phyloP scores from a whole-genome alignment of 2,113 vertebrate species.

The Mus pahari region DNA sequence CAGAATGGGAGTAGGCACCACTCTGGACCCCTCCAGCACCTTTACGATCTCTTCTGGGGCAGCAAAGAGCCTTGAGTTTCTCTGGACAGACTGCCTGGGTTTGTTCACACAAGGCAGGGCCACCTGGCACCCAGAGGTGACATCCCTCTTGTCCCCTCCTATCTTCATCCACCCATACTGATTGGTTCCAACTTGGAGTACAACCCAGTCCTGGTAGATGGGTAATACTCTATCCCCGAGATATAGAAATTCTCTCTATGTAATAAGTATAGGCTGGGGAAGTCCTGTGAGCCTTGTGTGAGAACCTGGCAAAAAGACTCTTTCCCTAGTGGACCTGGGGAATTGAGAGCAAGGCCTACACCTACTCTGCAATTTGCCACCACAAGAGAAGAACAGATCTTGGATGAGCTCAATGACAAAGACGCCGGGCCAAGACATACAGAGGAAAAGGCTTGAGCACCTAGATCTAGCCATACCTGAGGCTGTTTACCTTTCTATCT shows the following conservation, averaged over 20 bases:
- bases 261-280: neutral
- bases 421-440: rapidly evolving
- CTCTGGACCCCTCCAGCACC: neutral
- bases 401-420: neutral
- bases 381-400: neutral
- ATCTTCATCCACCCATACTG: neutral
- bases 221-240: no score
- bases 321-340: neutral
- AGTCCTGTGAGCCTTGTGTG: rapidly evolving
- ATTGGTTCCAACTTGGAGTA: neutral
- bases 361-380: rapidly evolving
- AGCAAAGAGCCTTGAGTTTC: no score
- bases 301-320: neutral
- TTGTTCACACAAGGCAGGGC: neutral
- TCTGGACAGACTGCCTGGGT: rapidly evolving
- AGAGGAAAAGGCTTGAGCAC: neutral
- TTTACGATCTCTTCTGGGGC: neutral
- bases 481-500: neutral
- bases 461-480: constrained; percentile 31
- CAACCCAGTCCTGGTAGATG: neutral
- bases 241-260: no score
- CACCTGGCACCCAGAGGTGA: no score
- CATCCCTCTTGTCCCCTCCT: rapidly evolving
- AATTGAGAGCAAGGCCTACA: neutral
- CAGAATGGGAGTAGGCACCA: rapidly evolving